phyloP scores from a whole-genome alignment of 2,888 invertebrate genomes.

The Pantelozetes paolii region DNA sequence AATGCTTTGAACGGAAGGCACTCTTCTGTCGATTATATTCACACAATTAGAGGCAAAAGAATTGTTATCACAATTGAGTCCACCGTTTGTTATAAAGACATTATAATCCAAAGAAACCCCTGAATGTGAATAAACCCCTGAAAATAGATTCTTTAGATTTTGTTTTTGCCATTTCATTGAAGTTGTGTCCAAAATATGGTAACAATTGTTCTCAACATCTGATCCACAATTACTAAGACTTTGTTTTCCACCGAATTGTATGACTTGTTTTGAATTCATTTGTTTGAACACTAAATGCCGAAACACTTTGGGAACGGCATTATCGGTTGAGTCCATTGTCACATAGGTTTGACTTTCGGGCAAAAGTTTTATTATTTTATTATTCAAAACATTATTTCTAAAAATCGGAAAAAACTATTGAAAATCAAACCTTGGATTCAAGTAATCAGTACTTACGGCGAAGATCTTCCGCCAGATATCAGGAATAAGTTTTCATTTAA shows the following conservation, averaged over 20 bases:
- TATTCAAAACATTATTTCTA: neutral
- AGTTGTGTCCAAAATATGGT: slow-evolving; percentile 33
- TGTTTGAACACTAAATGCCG: slow-evolving; percentile 15
- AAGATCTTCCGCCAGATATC: slow-evolving; percentile 34
- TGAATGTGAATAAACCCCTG: slow-evolving; percentile 23
- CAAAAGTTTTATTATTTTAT: slow-evolving; percentile 8
- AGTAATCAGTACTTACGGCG: slow-evolving; percentile 28
- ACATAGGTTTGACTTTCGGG: neutral
- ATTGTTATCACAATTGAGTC: slow-evolving; percentile 24
- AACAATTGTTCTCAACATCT: neutral
- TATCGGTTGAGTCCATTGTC: no score
- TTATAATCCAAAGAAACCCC: neutral
- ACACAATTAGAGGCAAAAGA: neutral
- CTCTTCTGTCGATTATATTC: slow-evolving; percentile 29
- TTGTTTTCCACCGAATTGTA: slow-evolving; percentile 34
- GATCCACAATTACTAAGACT: neutral
- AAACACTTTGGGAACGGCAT: slow-evolving; percentile 1
- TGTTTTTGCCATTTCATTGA: slow-evolving; percentile 1
- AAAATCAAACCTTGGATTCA: no score
- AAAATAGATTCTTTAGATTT: neutral
- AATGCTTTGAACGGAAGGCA: neutral
- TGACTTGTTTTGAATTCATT: neutral
- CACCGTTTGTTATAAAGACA: slow-evolving; percentile 35
- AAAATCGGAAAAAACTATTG: no score
- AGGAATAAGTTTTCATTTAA: slow-evolving; percentile 15